Conservation (phyloP, 1,140 invertebrate genomes). For the Helicoverpa zea region DNA sequence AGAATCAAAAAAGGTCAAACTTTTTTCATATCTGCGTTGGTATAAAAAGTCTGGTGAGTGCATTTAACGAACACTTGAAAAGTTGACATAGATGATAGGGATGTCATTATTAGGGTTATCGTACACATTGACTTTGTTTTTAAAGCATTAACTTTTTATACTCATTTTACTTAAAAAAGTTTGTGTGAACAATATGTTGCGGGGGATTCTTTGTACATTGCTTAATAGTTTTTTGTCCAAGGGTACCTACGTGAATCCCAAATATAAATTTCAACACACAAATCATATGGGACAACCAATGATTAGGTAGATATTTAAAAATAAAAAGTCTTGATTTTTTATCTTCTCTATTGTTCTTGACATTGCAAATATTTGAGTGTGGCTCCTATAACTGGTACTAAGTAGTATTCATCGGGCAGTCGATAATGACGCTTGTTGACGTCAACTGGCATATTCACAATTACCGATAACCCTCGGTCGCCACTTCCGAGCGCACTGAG, state of each 20-base stretch:
- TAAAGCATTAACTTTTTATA: neutral
- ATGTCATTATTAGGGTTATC: constrained; percentile 55
- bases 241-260: no score
- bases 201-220: no score
- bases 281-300: no score
- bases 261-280: no score
- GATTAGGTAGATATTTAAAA: neutral
- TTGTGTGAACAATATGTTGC: no score
- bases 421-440: constrained; percentile 45
- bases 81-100: constrained; percentile 50
- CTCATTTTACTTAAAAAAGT: no score
- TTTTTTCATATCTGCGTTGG: constrained; percentile 60
- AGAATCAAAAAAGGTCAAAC: constrained; percentile 53
- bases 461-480: constrained; percentile 57
- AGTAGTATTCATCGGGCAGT: constrained; percentile 10
- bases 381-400: neutral
- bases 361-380: constrained; percentile 1
- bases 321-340: neutral
- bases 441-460: constrained; percentile 51
- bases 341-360: neutral
- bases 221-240: no score
- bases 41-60: constrained; percentile 51
- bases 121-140: constrained; percentile 32
- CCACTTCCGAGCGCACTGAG: constrained; percentile 51
- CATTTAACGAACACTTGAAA: constrained; percentile 53